Conservation (phyloP, 2,888 invertebrate species). For the Spatulosminthurus flaviceps region DNA sequence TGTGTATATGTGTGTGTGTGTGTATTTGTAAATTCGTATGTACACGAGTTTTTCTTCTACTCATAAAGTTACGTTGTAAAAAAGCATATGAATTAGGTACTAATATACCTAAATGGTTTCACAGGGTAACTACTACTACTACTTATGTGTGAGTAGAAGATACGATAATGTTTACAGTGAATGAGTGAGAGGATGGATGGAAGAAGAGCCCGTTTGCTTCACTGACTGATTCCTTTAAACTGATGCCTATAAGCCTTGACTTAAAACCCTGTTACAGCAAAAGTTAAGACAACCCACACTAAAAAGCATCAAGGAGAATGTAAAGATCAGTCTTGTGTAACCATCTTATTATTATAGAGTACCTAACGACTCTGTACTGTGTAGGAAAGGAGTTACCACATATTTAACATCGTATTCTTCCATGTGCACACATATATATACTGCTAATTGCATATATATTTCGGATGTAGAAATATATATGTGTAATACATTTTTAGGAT, state of each 20-base stretch:
- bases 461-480: no score
- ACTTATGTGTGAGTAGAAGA: no score
- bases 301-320: slow-evolving; percentile 22
- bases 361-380: slow-evolving; percentile 20
- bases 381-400: background rate
- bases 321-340: slow-evolving; percentile 42
- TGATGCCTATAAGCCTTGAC: slow-evolving; percentile 42
- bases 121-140: background rate
- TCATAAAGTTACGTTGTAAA: background rate
- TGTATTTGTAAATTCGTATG: background rate
- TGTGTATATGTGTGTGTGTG: slow-evolving; percentile 4
- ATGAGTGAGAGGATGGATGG: background rate
- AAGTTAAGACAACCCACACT: slow-evolving; percentile 34
- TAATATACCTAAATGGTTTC: slow-evolving; percentile 6
- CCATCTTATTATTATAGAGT: slow-evolving; percentile 40
- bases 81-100: slow-evolving; percentile 8
- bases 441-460: no score
- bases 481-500: no score
- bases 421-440: no score
- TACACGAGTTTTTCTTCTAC: background rate
- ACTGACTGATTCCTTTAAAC: slow-evolving; percentile 36
- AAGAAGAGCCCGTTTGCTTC: slow-evolving; percentile 33
- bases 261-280: slow-evolving; percentile 28
- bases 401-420: no score
- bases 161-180: background rate